phyloP scores from a whole-genome alignment of 2,888 invertebrate species.

The Xylota sylvarum region DNA sequence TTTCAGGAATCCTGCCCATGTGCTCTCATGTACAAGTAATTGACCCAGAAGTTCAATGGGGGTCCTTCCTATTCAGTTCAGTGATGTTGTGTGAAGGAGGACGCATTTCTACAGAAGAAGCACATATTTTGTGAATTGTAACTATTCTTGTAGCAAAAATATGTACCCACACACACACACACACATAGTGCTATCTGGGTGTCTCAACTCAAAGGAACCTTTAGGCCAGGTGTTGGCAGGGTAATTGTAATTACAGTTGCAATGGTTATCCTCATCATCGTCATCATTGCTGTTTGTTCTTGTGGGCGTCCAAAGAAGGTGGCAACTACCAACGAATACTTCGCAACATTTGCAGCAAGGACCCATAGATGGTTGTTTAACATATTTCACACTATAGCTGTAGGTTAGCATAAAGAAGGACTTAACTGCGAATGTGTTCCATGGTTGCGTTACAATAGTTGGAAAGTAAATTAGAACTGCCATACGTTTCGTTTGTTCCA shows the following conservation, averaged over 20 bases:
- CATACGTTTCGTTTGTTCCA: constrained; percentile 10
- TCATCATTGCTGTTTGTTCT: constrained; percentile 50
- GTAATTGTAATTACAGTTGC: constrained; percentile 60
- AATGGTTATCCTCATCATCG: constrained; percentile 59
- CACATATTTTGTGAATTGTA: constrained; percentile 31
- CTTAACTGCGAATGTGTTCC: background rate
- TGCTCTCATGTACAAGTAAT: constrained; percentile 64
- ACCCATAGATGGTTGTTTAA: constrained; percentile 26
- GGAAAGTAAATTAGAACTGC: constrained; percentile 32
- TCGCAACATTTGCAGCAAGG: background rate
- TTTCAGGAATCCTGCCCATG: constrained; percentile 42
- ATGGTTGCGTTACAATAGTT: constrained; percentile 10
- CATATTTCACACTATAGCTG: constrained; percentile 34
- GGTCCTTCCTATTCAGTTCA: constrained; percentile 39
- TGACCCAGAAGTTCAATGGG: constrained; percentile 71
- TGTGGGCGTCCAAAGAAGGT: background rate
- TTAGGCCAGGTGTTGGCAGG: constrained; percentile 59
- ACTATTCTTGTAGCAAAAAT: background rate
- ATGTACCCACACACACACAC: background rate
- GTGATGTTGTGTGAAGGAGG: background rate
- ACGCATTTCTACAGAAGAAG: constrained; percentile 11
- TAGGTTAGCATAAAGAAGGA: background rate
- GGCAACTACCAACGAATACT: background rate
- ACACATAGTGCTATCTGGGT: background rate
- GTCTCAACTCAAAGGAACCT: constrained; percentile 11